Conservation (phyloP, 2,888 invertebrate species). For the Meliscaeva auricollis region DNA sequence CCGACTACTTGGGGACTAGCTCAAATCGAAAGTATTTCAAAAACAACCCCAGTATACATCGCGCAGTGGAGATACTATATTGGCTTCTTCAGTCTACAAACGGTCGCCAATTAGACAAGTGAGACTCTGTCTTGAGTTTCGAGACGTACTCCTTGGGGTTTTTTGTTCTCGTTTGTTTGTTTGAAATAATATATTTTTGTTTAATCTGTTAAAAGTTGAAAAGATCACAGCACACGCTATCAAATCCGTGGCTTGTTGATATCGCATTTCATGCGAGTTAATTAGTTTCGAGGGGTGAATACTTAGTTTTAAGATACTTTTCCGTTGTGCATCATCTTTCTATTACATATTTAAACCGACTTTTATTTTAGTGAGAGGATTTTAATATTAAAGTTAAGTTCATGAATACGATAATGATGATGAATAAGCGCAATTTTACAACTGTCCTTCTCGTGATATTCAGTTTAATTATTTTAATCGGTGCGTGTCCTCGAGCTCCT, state of each 20-base stretch:
- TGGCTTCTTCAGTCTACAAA: constrained; percentile 63
- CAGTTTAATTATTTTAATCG: constrained; percentile 80
- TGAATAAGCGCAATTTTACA: constrained; percentile 63
- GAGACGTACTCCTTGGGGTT: constrained; percentile 20
- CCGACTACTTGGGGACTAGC: constrained; percentile 1
- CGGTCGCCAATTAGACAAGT: constrained; percentile 72
- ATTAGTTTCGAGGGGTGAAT: constrained; percentile 69
- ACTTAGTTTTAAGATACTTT: constrained; percentile 48
- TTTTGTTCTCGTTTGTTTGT: not conserved
- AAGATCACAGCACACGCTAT: constrained; percentile 55
- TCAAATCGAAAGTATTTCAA: constrained; percentile 51
- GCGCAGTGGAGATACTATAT: constrained; percentile 60
- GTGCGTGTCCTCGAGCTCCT: constrained; percentile 82
- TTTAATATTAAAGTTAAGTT: constrained; percentile 31
- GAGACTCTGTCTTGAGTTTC: constrained; percentile 33
- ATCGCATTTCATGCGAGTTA: constrained; percentile 46
- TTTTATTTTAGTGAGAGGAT: constrained; percentile 39
- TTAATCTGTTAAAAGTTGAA: constrained; percentile 66
- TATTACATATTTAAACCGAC: not conserved
- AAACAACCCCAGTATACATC: constrained; percentile 61
- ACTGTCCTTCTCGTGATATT: constrained; percentile 77
- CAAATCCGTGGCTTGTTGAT: constrained; percentile 20
- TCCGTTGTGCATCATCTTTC: constrained; percentile 50
- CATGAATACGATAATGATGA: constrained; percentile 46
- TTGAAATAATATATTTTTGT: constrained; percentile 12